Evolutionary conservation across 35 echinoderm and acorn worm genomes (phyloP), one percentile per base, ranked within the genome.

Genomic region (Ophioderma brevispina): DNA sequence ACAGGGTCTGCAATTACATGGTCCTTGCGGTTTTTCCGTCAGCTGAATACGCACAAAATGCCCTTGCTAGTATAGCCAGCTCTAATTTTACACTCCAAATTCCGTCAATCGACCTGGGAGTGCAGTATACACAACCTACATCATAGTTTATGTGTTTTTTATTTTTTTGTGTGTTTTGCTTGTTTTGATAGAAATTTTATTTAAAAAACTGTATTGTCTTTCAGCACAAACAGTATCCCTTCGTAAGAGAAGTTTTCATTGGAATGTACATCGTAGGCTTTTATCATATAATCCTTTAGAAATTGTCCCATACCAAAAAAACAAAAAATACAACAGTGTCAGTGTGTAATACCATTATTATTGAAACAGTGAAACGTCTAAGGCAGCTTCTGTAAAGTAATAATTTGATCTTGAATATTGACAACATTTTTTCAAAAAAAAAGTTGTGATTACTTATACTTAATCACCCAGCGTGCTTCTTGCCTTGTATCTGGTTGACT

Each of bases 1-100:
- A 96, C 34, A 85, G 59, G 80, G 91, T 82, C 80, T 89, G 90
- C 25, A 91, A 96, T 76, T 96, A 92, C 40, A 89, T 82, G 10
- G 86, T 96, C 31, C 90, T 96, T 15, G 86, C 86, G 5, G 56
- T 78, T 43, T 96, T 92, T 86, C 94, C 85, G 0, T 76, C 28
- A 77, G 19, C 80, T 28, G 94, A 96, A 76, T 63, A 75, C 34
- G 86, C 90, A 21, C 89, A 96, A 55, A 85, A 78, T 40, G 94
- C 94, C 52, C 85, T 96, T 25, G 78, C 43, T 39, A 87, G 86
- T 76, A 80, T 82, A 36, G 64, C 88, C 80, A 89, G 80, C 82
- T 52, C 94, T 38, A 92, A 32, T 32, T 92, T 82, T 37, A 76
- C 90, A 37, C 86, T 92, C 23, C 94, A 91, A 46, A 56, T 82